A percentile compares a stretch with the other conserved stretches of the same genome.
Evolutionary conservation across 2,113 vertebrate genomes (phyloP).

Genomic region (Anser brachyrhynchus): DNA sequence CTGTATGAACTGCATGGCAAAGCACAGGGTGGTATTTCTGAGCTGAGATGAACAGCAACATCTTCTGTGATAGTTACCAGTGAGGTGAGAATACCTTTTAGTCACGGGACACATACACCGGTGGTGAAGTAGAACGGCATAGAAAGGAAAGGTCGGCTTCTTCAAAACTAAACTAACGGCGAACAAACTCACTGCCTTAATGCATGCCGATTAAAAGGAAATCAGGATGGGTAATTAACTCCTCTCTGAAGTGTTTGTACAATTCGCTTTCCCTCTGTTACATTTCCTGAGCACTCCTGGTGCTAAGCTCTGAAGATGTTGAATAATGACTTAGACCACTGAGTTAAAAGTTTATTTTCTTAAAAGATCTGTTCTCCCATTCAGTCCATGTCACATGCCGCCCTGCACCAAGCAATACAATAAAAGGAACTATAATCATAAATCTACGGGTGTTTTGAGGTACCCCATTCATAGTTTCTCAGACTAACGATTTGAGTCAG

Average conservation of each 20-base stretch:
- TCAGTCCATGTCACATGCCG: constrained; percentile 32
- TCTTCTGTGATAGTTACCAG: neutral
- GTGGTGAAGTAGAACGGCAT: neutral
- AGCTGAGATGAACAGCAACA: neutral
- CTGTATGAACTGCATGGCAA: neutral
- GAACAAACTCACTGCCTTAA: constrained; percentile 25
- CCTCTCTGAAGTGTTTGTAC: constrained; percentile 57
- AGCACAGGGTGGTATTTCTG: neutral
- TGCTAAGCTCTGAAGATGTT: constrained; percentile 37
- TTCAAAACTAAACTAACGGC: neutral
- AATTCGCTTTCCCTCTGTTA: constrained; percentile 53
- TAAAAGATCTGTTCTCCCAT: constrained; percentile 46
- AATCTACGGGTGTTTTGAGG: constrained; percentile 17
- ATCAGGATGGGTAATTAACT: constrained; percentile 66
- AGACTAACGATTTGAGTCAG: constrained; percentile 13
- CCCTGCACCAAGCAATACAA: constrained; percentile 39
- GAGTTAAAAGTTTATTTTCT: constrained; percentile 64
- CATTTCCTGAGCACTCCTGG: constrained; percentile 44
- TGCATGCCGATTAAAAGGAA: constrained; percentile 58
- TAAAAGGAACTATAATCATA: constrained; percentile 53
- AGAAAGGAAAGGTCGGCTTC: neutral
- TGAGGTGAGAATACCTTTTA: neutral
- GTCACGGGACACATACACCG: neutral
- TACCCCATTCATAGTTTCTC: constrained; percentile 48
- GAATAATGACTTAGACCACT: constrained; percentile 53